Evolutionary conservation across 2,888 invertebrate species (phyloP), one percentile per base, ranked within the genome.

Genomic region (Brenthis daphne): DNA sequence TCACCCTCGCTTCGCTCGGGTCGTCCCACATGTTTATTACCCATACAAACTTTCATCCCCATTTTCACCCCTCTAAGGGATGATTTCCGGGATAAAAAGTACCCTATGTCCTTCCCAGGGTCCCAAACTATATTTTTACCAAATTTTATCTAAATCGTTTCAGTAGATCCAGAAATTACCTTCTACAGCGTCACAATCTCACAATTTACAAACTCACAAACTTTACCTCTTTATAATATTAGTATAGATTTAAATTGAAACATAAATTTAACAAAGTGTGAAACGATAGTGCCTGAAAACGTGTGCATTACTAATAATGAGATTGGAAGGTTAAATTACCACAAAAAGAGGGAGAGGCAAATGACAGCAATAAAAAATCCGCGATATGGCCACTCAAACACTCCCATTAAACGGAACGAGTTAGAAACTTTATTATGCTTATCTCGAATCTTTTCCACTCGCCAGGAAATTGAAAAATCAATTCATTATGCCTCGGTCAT

Each of bases 291-390:
- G 57, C 55, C 48, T 70, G 57, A 65, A 70, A 68, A 70, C 64
- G 47, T 65, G 57, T 53, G 47, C 61, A 50, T 56, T 66, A 70
- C 71, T 74, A 73, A 61, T 57, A 57, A 63, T 51, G 72, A 71
- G 68, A 73, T 68, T 58, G 79, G 82, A 84, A 76, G 85, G 82
- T 90, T 86, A 88, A 87, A 88, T 90, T 86, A 86, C 85, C 85
- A 82, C 85, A 85, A 85, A 87, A 82, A 77, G 80, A 68, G 77
- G 82, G 82, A 81, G 72, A 80, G 77, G 73, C 79, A 80, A 82
- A 86, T 84, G 80, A 79, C 80, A 74, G 82, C 80, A 76, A 81
- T 87, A 86, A 88, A 85, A 77, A 79, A 79, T 80, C 79, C 76
- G 76, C 77, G 80, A 79, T 82, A 85, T 80, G 82, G 79, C 80